phyloP scores from a whole-genome alignment of 1,140 invertebrate species.

The Euura saliciscinereae region DNA sequence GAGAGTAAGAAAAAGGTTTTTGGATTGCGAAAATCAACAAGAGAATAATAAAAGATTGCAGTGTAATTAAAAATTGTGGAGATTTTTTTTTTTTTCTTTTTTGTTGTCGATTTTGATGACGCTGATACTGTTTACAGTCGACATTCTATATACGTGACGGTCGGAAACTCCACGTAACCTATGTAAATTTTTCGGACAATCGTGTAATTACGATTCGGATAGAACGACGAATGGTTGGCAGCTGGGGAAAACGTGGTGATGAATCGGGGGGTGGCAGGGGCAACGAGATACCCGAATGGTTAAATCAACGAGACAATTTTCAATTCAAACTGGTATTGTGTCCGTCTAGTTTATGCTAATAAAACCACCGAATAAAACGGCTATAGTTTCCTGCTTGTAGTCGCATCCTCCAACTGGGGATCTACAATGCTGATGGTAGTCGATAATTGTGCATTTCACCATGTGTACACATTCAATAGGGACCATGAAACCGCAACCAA shows the following conservation, averaged over 20 bases:
- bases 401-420: too few relatives aligned
- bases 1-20: too few relatives aligned
- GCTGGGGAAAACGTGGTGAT: neutral
- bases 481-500: too few relatives aligned
- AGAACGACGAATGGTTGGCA: neutral
- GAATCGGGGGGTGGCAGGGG: neutral
- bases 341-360: conserved; percentile 37
- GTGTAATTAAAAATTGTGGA: too few relatives aligned
- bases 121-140: neutral
- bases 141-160: conserved; percentile 35
- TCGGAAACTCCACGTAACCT: conserved; percentile 29
- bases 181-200: conserved; percentile 48
- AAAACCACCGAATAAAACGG: conserved; percentile 37
- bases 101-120: neutral
- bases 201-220: conserved; percentile 43
- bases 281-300: conserved; percentile 22
- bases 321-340: conserved; percentile 30
- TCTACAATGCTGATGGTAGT: too few relatives aligned
- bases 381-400: too few relatives aligned
- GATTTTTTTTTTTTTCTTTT: too few relatives aligned
- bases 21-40: too few relatives aligned
- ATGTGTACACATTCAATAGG: too few relatives aligned
- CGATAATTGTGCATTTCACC: too few relatives aligned
- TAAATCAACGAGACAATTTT: conserved; percentile 44
- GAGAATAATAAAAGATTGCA: too few relatives aligned